phyloP scores from a whole-genome alignment of 2,888 invertebrate genomes.

The Balanococcus diminutus region DNA sequence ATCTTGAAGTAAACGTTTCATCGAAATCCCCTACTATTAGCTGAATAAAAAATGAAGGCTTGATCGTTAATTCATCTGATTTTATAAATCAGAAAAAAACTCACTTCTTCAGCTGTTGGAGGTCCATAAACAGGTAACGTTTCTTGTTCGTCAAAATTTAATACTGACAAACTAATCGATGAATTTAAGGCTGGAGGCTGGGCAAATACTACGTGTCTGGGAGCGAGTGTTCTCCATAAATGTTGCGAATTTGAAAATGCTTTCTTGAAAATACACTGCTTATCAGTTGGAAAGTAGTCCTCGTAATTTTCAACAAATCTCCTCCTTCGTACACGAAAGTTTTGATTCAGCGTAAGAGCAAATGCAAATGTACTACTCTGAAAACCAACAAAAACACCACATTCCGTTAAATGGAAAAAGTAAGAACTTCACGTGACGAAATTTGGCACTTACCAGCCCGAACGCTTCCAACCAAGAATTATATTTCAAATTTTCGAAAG shows the following conservation, averaged over 20 bases:
- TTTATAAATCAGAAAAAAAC: background rate
- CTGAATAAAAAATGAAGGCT: too few species aligned
- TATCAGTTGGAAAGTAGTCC: conserved; percentile 6
- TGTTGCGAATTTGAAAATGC: background rate
- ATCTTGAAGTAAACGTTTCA: background rate
- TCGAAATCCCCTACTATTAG: background rate
- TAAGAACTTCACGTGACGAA: background rate
- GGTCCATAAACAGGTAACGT: conserved; percentile 32
- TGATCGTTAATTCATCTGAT: too few species aligned
- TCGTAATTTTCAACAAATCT: conserved; percentile 58
- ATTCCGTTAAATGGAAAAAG: background rate
- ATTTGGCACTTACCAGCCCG: conserved; percentile 36
- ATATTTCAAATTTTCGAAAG: background rate
- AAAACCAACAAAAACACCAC: conserved; percentile 57
- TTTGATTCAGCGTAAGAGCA: conserved; percentile 70
- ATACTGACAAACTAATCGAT: background rate
- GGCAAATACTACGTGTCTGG: conserved; percentile 47
- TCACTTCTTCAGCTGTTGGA: conserved; percentile 43
- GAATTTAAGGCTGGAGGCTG: conserved; percentile 48
- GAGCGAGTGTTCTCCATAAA: conserved; percentile 7
- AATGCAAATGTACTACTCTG: conserved; percentile 70
- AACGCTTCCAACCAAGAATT: conserved; percentile 45
- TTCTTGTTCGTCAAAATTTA: background rate
- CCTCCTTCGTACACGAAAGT: conserved; percentile 62
- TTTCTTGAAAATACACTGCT: conserved; percentile 14